Evolutionary conservation across 1,140 invertebrate species (phyloP).

Genomic region (Psix sp.): DNA sequence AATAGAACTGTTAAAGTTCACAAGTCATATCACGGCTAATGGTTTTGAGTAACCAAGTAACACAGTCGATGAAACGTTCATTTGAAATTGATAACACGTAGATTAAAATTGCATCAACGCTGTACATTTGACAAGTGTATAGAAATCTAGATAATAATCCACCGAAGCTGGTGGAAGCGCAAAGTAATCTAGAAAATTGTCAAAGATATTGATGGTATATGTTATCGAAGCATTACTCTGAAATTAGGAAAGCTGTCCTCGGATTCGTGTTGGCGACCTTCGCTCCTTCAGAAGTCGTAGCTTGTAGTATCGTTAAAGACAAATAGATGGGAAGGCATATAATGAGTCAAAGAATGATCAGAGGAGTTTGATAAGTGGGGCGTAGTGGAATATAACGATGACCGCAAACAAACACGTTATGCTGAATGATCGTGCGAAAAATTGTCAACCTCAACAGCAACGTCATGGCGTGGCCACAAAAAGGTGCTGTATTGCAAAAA

Average conservation of each 20-base stretch:
- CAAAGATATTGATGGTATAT: slow-evolving; percentile 24
- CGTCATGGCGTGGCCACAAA: slow-evolving; percentile 47
- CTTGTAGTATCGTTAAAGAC: too few species aligned
- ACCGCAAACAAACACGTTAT: slow-evolving; percentile 51
- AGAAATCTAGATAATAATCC: slow-evolving; percentile 32
- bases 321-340: not conserved
- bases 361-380: slow-evolving; percentile 5
- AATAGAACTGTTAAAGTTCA: slow-evolving; percentile 37
- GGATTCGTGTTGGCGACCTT: slow-evolving; percentile 8
- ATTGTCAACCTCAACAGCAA: slow-evolving; percentile 34
- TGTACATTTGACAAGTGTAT: slow-evolving; percentile 25
- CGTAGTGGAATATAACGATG: too few species aligned
- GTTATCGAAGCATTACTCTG: slow-evolving; percentile 20
- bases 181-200: slow-evolving; percentile 34
- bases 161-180: slow-evolving; percentile 31
- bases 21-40: slow-evolving; percentile 39
- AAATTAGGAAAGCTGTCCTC: slow-evolving; percentile 36
- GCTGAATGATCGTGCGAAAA: slow-evolving; percentile 59
- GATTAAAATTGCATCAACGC: slow-evolving; percentile 21
- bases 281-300: slow-evolving; percentile 10
- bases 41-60: slow-evolving; percentile 33
- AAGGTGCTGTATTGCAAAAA: slow-evolving; percentile 50
- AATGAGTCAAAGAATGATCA: not conserved
- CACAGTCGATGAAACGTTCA: slow-evolving; percentile 38
- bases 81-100: slow-evolving; percentile 31